Conservation (phyloP, 2,797 vertebrate genomes). For the Galaxias olidus region DNA sequence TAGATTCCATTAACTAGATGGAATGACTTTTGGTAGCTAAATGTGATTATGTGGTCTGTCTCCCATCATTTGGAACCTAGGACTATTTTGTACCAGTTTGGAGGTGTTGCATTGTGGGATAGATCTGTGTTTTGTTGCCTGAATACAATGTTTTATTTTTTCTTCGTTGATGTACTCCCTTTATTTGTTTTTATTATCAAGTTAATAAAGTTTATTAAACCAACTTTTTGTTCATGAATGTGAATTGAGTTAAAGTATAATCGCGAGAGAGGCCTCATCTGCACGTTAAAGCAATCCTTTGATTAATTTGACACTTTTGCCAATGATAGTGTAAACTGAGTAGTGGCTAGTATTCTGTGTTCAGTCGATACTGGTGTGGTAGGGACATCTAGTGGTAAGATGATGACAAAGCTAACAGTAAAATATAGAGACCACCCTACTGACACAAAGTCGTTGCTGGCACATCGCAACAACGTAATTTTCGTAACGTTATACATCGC, state of each 20-base stretch:
- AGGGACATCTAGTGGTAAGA: no score
- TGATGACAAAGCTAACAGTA: no score
- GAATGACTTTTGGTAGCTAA: conserved; percentile 27
- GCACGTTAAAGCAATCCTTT: no score
- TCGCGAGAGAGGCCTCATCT: no score
- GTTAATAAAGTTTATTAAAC: conserved; percentile 41
- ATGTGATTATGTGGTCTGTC: conserved; percentile 8
- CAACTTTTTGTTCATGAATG: background rate
- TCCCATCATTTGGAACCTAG: background rate
- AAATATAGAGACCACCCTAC: no score
- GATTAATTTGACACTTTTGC: no score
- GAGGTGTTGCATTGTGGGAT: conserved; percentile 29
- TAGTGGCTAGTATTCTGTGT: no score
- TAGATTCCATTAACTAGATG: conserved; percentile 25
- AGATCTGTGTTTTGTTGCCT: conserved; percentile 22
- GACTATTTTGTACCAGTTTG: conserved; percentile 12
- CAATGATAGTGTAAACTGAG: no score
- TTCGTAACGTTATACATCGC: no score
- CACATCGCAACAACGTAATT: no score
- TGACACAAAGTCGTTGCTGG: no score
- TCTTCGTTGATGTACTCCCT: conserved; percentile 27
- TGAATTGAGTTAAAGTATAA: background rate
- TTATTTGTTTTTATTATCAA: conserved; percentile 33
- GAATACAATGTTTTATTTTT: conserved; percentile 25
- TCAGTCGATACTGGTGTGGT: no score